phyloP scores from a whole-genome alignment of 2,888 invertebrate species.

The Cantharis lateralis region DNA sequence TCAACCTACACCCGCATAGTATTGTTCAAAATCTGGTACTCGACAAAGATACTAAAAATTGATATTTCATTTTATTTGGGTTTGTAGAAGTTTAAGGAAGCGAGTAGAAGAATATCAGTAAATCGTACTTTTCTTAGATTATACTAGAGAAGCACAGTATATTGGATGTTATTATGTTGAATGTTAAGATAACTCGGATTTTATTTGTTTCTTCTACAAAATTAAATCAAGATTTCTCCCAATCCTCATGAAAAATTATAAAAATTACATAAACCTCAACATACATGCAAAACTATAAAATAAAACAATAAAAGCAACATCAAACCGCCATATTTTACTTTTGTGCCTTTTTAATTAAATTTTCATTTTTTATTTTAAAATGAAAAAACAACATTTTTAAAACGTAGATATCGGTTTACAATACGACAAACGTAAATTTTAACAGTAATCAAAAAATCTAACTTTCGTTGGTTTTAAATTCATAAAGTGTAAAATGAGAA shows the following conservation, averaged over 20 bases:
- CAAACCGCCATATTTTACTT: background rate
- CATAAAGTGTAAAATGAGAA: constrained; percentile 23
- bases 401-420: background rate
- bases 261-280: background rate
- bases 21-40: constrained; percentile 27
- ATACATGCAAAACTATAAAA: background rate
- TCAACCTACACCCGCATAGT: constrained; percentile 25
- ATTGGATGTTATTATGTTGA: constrained; percentile 29
- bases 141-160: constrained; percentile 18
- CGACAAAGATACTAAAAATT: constrained; percentile 26
- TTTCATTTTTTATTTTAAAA: background rate
- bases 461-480: constrained; percentile 20
- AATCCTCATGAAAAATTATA: background rate
- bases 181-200: constrained; percentile 17
- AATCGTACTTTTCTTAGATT: constrained; percentile 31
- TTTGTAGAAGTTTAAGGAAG: constrained; percentile 21
- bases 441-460: constrained; percentile 15
- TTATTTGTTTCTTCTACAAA: constrained; percentile 10
- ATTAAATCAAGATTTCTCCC: background rate
- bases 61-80: constrained; percentile 26
- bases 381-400: background rate
- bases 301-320: background rate
- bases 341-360: background rate
- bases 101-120: constrained; percentile 27
- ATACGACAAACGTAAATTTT: constrained; percentile 8